Conservation (phyloP, 2,888 invertebrate species). For the Microplitis deprimator region DNA sequence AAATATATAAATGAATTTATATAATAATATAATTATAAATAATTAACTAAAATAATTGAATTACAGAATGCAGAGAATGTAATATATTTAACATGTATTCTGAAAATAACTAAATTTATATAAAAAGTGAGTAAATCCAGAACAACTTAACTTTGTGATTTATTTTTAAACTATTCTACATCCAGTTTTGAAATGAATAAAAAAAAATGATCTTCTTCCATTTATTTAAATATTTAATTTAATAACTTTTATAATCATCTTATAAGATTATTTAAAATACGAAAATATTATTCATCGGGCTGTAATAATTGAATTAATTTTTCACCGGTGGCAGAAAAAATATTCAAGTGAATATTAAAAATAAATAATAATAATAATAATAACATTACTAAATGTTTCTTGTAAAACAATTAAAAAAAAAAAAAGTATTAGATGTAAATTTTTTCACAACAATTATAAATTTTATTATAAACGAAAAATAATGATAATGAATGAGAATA, state of each 20-base stretch:
- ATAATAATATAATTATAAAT: too few relatives aligned
- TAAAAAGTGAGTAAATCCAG: constrained; percentile 21
- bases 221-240: background rate
- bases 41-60: background rate
- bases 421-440: too few relatives aligned
- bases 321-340: background rate
- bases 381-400: background rate
- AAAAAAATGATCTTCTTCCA: background rate
- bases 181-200: background rate
- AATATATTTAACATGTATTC: background rate
- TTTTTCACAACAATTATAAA: too few relatives aligned
- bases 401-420: too few relatives aligned
- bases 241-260: background rate
- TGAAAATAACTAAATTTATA: background rate
- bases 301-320: background rate
- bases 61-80: background rate
- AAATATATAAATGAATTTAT: too few relatives aligned
- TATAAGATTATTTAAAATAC: background rate
- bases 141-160: constrained; percentile 21
- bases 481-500: constrained; percentile 1
- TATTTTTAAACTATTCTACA: constrained; percentile 26
- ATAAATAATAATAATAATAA: background rate
- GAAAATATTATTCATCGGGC: background rate
- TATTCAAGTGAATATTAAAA: background rate
- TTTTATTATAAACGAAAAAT: background rate